Conservation (phyloP, 2,888 invertebrate genomes). For the Lycia hirtaria region DNA sequence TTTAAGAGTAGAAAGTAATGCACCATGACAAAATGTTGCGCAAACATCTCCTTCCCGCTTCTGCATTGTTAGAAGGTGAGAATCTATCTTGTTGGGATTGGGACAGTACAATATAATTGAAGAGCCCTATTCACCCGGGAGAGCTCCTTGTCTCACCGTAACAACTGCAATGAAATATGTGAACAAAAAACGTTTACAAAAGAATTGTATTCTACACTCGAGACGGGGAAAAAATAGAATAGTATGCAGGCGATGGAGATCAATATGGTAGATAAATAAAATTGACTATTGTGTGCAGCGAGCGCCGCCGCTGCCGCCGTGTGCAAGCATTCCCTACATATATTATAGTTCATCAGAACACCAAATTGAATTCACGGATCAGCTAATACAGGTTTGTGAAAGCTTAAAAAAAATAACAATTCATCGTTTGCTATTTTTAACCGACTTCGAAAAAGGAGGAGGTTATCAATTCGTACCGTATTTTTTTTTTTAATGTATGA, state of each 20-base stretch:
- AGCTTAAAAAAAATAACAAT: too few relatives aligned
- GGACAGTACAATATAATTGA: constrained; percentile 68
- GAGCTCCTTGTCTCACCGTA: constrained; percentile 64
- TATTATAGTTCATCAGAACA: background rate
- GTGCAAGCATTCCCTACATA: constrained; percentile 32
- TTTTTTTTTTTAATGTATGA: too few relatives aligned
- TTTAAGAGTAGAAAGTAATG: constrained; percentile 3
- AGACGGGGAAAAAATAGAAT: constrained; percentile 59
- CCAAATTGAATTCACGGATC: background rate
- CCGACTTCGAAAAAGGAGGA: too few relatives aligned
- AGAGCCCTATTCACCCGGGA: constrained; percentile 63
- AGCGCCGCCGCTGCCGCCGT: constrained; percentile 45
- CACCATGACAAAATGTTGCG: constrained; percentile 47
- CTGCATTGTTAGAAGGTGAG: constrained; percentile 33
- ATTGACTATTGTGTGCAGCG: constrained; percentile 65
- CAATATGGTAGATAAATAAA: constrained; percentile 76
- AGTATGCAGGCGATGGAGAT: constrained; percentile 67
- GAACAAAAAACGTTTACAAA: constrained; percentile 76
- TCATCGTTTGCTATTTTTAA: too few relatives aligned
- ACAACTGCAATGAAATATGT: constrained; percentile 71
- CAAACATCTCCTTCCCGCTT: constrained; percentile 48
- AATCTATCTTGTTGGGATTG: constrained; percentile 44
- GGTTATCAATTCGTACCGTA: too few relatives aligned
- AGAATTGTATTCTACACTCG: constrained; percentile 68
- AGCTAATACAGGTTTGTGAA: too few relatives aligned